phyloP scores from a whole-genome alignment of 2,888 invertebrate species.

The Gnatocerus cornutus region DNA sequence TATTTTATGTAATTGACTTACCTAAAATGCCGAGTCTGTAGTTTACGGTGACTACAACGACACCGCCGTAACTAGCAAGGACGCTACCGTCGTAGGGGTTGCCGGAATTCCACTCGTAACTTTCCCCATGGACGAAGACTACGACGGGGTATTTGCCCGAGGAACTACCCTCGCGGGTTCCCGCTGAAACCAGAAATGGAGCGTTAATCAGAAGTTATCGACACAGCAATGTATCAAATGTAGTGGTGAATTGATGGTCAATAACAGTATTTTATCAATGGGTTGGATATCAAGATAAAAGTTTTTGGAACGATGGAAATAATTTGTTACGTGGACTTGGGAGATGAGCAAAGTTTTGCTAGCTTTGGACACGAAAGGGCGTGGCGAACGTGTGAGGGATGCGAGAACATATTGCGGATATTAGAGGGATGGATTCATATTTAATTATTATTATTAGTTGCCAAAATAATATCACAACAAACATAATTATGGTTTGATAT shows the following conservation, averaged over 20 bases:
- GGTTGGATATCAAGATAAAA: conserved; percentile 8
- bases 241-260: conserved; percentile 11
- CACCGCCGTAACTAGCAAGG: conserved; percentile 92
- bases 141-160: conserved; percentile 86
- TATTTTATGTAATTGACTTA: conserved; percentile 71
- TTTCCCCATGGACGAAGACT: conserved; percentile 95
- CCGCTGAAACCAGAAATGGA: conserved; percentile 73
- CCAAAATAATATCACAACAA: too few relatives aligned
- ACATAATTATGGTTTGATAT: too few relatives aligned
- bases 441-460: too few relatives aligned
- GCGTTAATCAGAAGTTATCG: neutral
- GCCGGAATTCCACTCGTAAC: conserved; percentile 98
- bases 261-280: conserved; percentile 24
- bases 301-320: conserved; percentile 20
- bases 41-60: conserved; percentile 90
- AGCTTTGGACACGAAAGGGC: neutral
- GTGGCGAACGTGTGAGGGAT: neutral
- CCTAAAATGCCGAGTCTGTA: conserved; percentile 87
- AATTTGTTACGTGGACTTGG: conserved; percentile 18
- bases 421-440: too few relatives aligned
- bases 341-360: conserved; percentile 21
- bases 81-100: conserved; percentile 98
- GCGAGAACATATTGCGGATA: neutral
- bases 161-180: conserved; percentile 73
- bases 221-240: neutral